These are phyloP conservation scores for Psophia crepitans DNA, from an alignment of 2,113 vertebrate species.

Conservation along the genomic window DNA sequence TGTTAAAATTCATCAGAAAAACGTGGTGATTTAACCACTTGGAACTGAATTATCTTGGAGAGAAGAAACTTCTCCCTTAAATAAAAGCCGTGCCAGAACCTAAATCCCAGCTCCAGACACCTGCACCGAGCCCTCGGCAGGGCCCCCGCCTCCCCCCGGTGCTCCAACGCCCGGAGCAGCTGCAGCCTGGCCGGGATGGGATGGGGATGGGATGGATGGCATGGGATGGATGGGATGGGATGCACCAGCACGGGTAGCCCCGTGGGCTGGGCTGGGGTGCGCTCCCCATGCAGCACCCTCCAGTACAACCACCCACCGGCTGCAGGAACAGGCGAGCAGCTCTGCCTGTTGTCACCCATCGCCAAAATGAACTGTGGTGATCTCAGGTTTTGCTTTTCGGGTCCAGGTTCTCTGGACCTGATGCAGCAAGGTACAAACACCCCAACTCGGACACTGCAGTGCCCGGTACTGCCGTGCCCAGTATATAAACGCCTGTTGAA, in stretches of 20 bases:
- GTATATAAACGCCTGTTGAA: rapidly evolving
- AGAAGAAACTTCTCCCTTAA: background rate
- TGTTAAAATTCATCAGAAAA: background rate
- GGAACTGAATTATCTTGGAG: background rate
- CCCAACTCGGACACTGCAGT: rapidly evolving
- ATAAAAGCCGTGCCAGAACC: background rate
- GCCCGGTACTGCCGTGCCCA: rapidly evolving
- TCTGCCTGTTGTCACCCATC: background rate
- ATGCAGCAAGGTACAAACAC: background rate
- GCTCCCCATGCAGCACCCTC: background rate
- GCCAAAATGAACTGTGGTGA: background rate
- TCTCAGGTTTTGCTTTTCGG: background rate
- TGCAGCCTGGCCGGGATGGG: background rate
- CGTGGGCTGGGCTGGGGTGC: rapidly evolving
- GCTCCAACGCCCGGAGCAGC: background rate
- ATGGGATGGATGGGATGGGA: no score
- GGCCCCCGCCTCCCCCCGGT: background rate
- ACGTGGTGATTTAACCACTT: background rate
- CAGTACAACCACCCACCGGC: background rate
- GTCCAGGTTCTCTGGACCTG: background rate
- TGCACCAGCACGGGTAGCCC: background rate
- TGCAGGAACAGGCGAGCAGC: background rate
- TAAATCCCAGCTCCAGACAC: background rate
- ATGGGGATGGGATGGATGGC: no score
- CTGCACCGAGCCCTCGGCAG: background rate